A percentile compares a stretch with the other conserved stretches of the same genome.
phyloP scores from a whole-genome alignment of 2,797 vertebrate genomes.

The Gobionotothen gibberifrons region DNA sequence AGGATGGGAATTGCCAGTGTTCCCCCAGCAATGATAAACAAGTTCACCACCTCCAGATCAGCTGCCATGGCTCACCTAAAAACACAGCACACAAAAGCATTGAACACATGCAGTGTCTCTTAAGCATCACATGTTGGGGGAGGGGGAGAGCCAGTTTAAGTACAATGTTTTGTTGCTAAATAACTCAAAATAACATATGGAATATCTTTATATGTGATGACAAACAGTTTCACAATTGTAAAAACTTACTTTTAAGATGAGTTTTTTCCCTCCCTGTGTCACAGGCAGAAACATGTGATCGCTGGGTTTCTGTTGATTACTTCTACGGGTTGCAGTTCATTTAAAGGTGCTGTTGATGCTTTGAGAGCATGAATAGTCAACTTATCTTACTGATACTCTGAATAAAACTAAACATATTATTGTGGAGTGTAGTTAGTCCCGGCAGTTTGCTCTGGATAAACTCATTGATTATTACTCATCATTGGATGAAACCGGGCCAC shows the following conservation, averaged over 20 bases:
- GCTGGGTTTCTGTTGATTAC: constrained; percentile 14
- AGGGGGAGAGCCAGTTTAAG: constrained; percentile 27
- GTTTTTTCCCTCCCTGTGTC: constrained; percentile 29
- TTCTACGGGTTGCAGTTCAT: constrained; percentile 5
- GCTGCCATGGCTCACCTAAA: constrained; percentile 77
- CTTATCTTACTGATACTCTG: background rate
- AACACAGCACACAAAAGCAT: constrained; percentile 8
- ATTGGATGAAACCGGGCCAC: constrained; percentile 65
- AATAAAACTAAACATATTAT: constrained; percentile 17
- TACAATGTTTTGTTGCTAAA: background rate
- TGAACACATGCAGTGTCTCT: constrained; percentile 19
- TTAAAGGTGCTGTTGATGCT: background rate
- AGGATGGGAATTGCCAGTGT: constrained; percentile 95
- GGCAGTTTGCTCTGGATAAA: constrained; percentile 64
- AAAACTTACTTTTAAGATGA: constrained; percentile 64
- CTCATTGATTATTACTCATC: constrained; percentile 76
- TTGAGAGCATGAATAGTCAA: background rate
- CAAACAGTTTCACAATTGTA: background rate
- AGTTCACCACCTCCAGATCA: constrained; percentile 91
- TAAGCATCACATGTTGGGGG: constrained; percentile 9
- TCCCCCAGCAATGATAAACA: constrained; percentile 91
- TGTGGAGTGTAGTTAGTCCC: constrained; percentile 38
- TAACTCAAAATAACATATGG: background rate
- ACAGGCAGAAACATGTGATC: constrained; percentile 19
- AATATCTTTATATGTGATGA: background rate